Evolutionary conservation across 2,113 vertebrate genomes (phyloP), one percentile per base, ranked within the genome.

Genomic region (Phodopus roborovskii): DNA sequence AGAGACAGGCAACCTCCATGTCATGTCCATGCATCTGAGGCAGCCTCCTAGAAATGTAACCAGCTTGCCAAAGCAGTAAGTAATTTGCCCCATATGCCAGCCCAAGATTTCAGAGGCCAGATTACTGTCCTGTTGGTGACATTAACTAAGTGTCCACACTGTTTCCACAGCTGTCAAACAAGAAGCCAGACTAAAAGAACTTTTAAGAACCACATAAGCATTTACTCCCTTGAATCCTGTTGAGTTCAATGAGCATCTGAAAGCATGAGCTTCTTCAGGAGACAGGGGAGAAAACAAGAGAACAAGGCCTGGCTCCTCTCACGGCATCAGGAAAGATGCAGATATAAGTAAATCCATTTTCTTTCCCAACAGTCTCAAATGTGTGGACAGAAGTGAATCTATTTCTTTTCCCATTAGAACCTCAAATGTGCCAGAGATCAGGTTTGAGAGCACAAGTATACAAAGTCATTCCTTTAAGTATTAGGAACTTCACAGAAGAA

Each of bases 41-140:
- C 0, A 39, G 56, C 33, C 75, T 26, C 70, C 50, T 45, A 79
- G 22, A 90, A 79, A 28, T 50, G 48, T 7, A 68, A 39, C 8
- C n/a, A 62, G 39, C 36, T 28, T 28, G 68, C 20, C 74, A 56
- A 26, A 42, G 24, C 1, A 84, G 8, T 8, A 9, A 82, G 39
- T 4, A n/a, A 73, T 3, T 8, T 16, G 36, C 3, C 20, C 8
- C 60, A 5, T 9, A 4, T 0, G 13, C 1, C 1, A 2, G 12
- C 4, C 22, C 24, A 45, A 12, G 50, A 56, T 2, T 62, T 48
- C 70, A 62, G 71, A 78, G 86, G 78, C 68, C 26, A 3, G 78
- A 30, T 48, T 89, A 82, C 0, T 60, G 50, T 71, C 50, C 36
- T 15, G 7, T 16, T 13, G 50, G 42, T 36, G 56, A 90, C 42